Evolutionary conservation across 2,113 vertebrate genomes (phyloP).

Genomic region (Macaca fascicularis): DNA sequence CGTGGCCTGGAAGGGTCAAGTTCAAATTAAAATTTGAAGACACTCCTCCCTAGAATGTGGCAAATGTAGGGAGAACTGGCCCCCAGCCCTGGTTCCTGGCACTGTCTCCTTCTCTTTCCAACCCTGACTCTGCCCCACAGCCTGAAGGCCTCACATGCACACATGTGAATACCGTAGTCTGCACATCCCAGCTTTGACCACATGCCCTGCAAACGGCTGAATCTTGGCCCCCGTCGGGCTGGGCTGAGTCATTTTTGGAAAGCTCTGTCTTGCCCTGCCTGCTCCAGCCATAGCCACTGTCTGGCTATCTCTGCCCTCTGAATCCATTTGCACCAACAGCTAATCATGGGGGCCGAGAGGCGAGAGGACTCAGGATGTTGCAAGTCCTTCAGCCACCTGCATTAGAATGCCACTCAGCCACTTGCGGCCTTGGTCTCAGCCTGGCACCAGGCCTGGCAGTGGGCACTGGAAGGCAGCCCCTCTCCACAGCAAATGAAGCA

Average conservation of each 20-base stretch:
- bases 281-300: neutral
- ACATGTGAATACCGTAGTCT: neutral
- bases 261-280: neutral
- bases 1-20: neutral
- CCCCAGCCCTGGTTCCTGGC: neutral
- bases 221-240: neutral
- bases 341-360: neutral
- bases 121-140: neutral
- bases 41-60: neutral
- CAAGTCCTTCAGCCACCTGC: neutral
- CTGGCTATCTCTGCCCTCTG: neutral
- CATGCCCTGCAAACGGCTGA: neutral
- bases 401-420: neutral
- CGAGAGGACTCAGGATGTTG: neutral
- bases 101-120: neutral
- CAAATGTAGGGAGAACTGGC: neutral
- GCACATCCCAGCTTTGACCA: neutral
- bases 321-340: neutral
- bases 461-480: neutral
- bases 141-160: neutral
- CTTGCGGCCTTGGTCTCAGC: neutral
- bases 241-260: neutral
- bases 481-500: neutral
- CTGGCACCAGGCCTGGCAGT: neutral
- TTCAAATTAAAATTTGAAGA: slow-evolving; percentile 15